Conservation (phyloP, 2,797 vertebrate genomes). For the Petrocephalus sullivani region DNA sequence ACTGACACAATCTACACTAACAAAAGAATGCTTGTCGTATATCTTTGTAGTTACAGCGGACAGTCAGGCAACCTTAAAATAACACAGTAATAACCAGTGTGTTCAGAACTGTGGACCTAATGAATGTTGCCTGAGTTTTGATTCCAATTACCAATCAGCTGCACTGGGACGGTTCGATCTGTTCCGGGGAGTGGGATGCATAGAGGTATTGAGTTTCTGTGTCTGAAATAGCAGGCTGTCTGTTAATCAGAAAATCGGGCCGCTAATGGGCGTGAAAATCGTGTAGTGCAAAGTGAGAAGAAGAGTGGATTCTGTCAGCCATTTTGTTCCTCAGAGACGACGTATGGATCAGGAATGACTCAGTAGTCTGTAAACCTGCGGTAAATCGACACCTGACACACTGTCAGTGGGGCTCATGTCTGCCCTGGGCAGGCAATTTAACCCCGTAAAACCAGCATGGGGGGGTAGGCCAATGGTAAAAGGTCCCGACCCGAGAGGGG, state of each 20-base stretch:
- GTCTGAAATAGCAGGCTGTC: slow-evolving; percentile 35
- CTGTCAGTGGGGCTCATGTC: neutral
- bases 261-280: neutral
- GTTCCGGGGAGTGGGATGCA: slow-evolving; percentile 5
- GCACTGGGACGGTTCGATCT: slow-evolving; percentile 31
- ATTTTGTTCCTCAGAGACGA: neutral
- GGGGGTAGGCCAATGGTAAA: neutral
- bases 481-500: neutral
- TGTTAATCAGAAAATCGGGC: slow-evolving; percentile 34
- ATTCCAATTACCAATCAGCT: slow-evolving; percentile 33
- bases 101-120: slow-evolving; percentile 37
- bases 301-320: neutral
- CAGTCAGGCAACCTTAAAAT: neutral
- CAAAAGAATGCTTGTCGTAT: neutral
- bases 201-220: neutral
- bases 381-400: too few relatives aligned
- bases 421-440: neutral
- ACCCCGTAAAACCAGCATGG: neutral
- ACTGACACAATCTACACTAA: neutral
- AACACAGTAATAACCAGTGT: neutral
- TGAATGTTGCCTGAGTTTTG: slow-evolving; percentile 45
- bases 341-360: neutral
- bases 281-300: neutral
- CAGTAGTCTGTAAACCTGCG: neutral
- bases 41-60: neutral